Conservation (phyloP, 2,888 invertebrate genomes). For the Gnatocerus cornutus region DNA sequence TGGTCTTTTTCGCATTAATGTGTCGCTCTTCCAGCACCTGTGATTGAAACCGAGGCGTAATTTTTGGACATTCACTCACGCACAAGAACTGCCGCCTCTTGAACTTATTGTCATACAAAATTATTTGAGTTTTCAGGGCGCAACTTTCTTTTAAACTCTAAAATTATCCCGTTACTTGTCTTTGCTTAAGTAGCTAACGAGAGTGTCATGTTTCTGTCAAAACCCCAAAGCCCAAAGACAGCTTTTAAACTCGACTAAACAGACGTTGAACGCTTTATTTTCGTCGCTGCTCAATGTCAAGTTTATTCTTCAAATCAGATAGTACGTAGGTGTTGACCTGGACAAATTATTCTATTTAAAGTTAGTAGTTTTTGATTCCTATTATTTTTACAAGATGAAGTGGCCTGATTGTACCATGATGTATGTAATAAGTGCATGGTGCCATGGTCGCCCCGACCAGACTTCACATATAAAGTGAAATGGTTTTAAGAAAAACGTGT, state of each 20-base stretch:
- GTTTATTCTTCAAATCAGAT: slow-evolving; percentile 37
- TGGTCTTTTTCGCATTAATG: slow-evolving; percentile 17
- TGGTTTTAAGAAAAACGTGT: slow-evolving; percentile 52
- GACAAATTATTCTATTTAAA: slow-evolving; percentile 30
- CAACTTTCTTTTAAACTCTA: no score
- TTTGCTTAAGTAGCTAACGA: no score
- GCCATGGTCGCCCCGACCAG: slow-evolving; percentile 44
- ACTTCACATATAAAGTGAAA: slow-evolving; percentile 37
- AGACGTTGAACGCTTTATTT: slow-evolving; percentile 22
- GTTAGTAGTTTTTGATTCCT: slow-evolving; percentile 23
- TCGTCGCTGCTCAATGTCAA: slow-evolving; percentile 39
- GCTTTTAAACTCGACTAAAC: neutral
- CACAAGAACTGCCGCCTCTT: slow-evolving; percentile 34
- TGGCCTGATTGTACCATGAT: slow-evolving; percentile 45
- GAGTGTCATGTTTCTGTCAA: no score
- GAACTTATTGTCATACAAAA: no score
- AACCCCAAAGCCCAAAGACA: no score
- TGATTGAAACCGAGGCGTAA: slow-evolving; percentile 31
- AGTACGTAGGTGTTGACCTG: slow-evolving; percentile 31
- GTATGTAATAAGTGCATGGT: slow-evolving; percentile 48
- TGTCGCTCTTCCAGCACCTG: slow-evolving; percentile 41
- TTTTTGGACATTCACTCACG: slow-evolving; percentile 46
- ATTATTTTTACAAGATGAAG: slow-evolving; percentile 32
- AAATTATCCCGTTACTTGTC: no score
- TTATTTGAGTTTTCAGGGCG: no score